phyloP scores from a whole-genome alignment of 2,888 invertebrate species.

The Dioctria linearis region DNA sequence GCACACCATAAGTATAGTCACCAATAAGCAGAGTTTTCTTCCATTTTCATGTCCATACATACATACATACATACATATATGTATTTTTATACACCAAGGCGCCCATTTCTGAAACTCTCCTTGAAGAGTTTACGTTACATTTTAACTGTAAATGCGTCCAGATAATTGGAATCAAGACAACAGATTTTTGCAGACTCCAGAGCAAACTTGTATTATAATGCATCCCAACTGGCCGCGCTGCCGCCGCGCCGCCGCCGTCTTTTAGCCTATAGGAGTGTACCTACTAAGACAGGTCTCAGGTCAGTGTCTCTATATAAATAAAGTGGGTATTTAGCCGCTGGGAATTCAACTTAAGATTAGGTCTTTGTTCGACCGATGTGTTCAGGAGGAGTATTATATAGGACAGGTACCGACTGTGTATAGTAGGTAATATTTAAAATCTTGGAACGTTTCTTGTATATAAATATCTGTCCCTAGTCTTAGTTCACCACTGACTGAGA shows the following conservation, averaged over 20 bases:
- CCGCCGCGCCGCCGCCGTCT: conserved; percentile 23
- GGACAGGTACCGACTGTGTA: no score
- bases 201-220: neutral
- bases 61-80: no score
- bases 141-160: conserved; percentile 51
- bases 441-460: no score
- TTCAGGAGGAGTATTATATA: conserved; percentile 11
- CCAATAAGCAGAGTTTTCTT: neutral
- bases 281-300: conserved; percentile 43
- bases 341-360: conserved; percentile 33
- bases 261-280: conserved; percentile 19
- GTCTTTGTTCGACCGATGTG: conserved; percentile 16
- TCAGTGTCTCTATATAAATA: conserved; percentile 45
- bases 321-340: conserved; percentile 41
- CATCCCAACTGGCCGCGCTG: neutral
- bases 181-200: conserved; percentile 47
- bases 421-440: no score
- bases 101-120: neutral
- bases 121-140: conserved; percentile 45
- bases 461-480: neutral
- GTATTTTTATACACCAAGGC: neutral
- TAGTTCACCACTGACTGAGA: neutral
- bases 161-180: conserved; percentile 50
- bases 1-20: conserved; percentile 18
- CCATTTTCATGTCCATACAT: neutral